A percentile compares a stretch with the other conserved stretches of the same genome.
phyloP scores from a whole-genome alignment of 2,888 invertebrate species.

The Neoitamus cyanurus region DNA sequence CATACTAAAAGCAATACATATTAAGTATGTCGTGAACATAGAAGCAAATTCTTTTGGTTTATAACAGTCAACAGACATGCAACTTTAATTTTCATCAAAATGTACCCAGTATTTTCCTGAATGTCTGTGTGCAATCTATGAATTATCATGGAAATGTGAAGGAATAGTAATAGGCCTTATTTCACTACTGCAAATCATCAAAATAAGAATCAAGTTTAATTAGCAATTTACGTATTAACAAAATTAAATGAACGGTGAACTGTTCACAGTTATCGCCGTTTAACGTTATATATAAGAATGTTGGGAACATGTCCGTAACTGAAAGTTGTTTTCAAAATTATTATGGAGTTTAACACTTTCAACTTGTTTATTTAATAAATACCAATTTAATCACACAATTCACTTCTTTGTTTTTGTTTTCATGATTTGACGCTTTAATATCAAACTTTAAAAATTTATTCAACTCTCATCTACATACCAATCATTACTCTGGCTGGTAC shows the following conservation, averaged over 20 bases:
- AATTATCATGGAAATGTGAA: neutral
- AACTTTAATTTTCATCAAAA: neutral
- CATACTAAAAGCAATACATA: neutral
- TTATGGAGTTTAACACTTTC: conserved; percentile 11
- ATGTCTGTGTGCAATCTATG: conserved; percentile 7
- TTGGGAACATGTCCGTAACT: neutral
- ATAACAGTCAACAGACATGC: conserved; percentile 27
- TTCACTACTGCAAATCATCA: neutral
- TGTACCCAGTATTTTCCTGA: neutral
- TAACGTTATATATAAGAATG: neutral
- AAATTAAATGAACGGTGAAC: neutral
- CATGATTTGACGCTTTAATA: conserved; percentile 3
- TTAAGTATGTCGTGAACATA: conserved; percentile 11
- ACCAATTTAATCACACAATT: neutral
- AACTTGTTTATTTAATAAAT: neutral
- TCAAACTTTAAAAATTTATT: conserved; percentile 20
- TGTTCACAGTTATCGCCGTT: conserved; percentile 26
- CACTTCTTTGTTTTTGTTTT: conserved; percentile 28
- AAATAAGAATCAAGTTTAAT: neutral
- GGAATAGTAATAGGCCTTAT: neutral
- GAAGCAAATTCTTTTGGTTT: conserved; percentile 26
- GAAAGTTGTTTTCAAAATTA: conserved; percentile 24
- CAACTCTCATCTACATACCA: conserved; percentile 72
- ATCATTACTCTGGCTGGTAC: conserved; percentile 97
- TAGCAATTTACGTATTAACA: neutral